Percentiles rank a stretch among this genome's conserved stretches.
Evolutionary conservation across 2,797 vertebrate species (phyloP).

Genomic region (Sardinella longiceps): DNA sequence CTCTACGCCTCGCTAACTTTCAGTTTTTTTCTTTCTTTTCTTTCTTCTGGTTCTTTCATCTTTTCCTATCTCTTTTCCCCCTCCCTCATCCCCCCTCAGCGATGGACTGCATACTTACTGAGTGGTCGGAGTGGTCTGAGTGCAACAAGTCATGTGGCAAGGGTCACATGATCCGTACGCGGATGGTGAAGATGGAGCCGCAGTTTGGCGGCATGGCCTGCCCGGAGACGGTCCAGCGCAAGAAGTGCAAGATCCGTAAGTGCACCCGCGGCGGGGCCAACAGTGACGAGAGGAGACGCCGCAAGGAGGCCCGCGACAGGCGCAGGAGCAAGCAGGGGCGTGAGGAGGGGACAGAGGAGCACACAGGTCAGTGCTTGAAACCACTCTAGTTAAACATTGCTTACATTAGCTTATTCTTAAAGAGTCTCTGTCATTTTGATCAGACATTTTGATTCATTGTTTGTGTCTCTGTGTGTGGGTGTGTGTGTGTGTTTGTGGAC

Average conservation of each 20-base stretch:
- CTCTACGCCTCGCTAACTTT: not conserved
- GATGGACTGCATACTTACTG: conserved; percentile 87
- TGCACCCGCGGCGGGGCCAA: conserved; percentile 83
- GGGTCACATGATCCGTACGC: conserved; percentile 91
- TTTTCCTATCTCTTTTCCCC: not conserved
- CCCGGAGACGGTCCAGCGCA: conserved; percentile 89
- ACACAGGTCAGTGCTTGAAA: conserved; percentile 77
- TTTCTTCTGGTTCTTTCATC: not conserved
- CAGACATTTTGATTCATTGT: no score
- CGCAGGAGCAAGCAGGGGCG: conserved; percentile 83
- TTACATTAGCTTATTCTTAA: no score
- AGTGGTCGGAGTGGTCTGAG: conserved; percentile 97
- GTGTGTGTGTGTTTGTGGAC: no score
- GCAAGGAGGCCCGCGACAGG: conserved; percentile 91
- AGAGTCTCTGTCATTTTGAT: no score
- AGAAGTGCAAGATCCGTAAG: conserved; percentile 91
- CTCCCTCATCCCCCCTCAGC: conserved; percentile 69
- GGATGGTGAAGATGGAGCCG: conserved; percentile 88
- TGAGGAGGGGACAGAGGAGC: conserved; percentile 79
- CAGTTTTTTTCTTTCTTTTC: not conserved
- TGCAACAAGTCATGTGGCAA: conserved; percentile 99
- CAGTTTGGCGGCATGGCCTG: conserved; percentile 93
- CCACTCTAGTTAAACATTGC: no score
- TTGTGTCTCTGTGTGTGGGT: no score
- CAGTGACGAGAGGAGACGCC: conserved; percentile 85